Conservation (phyloP, 1,140 invertebrate genomes). For the Aphelinus certus region DNA sequence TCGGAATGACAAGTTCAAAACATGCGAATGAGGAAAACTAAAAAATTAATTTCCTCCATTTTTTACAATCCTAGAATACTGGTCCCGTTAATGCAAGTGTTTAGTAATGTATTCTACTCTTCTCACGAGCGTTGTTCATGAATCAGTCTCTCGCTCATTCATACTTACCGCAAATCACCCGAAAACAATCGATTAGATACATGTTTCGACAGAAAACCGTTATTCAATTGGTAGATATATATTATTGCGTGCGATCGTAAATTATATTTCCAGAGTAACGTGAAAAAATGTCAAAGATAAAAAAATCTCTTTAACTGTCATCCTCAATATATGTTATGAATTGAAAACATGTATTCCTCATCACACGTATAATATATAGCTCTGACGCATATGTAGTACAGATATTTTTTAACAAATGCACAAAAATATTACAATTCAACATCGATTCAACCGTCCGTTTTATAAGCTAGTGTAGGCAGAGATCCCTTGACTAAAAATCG, state of each 20-base stretch:
- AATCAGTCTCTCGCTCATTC: conserved; percentile 27
- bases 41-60: background rate
- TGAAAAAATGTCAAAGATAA: too few species aligned
- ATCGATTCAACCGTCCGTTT: background rate
- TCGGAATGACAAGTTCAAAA: too few species aligned
- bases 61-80: conserved; percentile 31
- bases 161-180: background rate
- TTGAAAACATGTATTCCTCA: too few species aligned
- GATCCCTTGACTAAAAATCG: conserved; percentile 18
- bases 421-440: background rate
- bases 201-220: too few species aligned
- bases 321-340: too few species aligned
- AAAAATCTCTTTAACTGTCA: too few species aligned
- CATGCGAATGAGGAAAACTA: too few species aligned
- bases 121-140: conserved; percentile 14
- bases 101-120: conserved; percentile 9
- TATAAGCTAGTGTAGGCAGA: conserved; percentile 27
- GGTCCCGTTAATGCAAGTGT: conserved; percentile 38
- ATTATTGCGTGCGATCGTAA: too few species aligned
- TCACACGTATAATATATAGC: background rate
- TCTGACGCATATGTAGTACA: conserved; percentile 5
- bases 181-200: too few species aligned
- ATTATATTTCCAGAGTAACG: too few species aligned
- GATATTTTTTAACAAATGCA: conserved; percentile 21
- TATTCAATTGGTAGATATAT: too few species aligned